A percentile compares a stretch with the other conserved stretches of the same genome.
These are phyloP conservation scores for Heteromyza rotundicornis DNA, from an alignment of 2,888 invertebrate genomes.

Conservation along the genomic window DNA sequence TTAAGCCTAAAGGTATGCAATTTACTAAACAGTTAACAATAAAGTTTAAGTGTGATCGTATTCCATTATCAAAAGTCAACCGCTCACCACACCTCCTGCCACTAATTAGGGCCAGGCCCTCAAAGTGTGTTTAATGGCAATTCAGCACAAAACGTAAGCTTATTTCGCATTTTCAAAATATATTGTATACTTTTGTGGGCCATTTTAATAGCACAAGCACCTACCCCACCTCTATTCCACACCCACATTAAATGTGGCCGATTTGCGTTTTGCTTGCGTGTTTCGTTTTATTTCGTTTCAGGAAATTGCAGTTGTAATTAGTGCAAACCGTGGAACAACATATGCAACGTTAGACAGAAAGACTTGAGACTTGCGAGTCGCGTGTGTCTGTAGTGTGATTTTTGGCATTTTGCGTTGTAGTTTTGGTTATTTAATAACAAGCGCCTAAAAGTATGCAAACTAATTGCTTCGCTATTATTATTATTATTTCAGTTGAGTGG, in stretches of 20 bases:
- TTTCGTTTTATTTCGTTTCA: background rate
- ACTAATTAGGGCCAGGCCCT: background rate
- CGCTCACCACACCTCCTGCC: background rate
- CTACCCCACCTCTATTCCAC: too few species aligned
- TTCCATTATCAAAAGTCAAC: too few species aligned
- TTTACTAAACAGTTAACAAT: too few species aligned
- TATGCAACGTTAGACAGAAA: background rate
- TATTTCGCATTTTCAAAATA: too few species aligned
- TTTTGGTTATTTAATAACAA: background rate
- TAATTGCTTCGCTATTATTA: too few species aligned
- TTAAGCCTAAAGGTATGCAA: too few species aligned
- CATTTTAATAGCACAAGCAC: too few species aligned
- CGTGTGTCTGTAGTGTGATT: background rate
- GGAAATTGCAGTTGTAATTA: background rate
- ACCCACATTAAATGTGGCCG: too few species aligned
- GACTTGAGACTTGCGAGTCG: background rate
- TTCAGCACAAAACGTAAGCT: background rate
- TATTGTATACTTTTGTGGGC: background rate
- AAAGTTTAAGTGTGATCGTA: too few species aligned
- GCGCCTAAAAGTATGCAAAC: background rate
- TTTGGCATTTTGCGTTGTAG: background rate
- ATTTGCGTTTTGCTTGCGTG: background rate
- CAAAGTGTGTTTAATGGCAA: background rate
- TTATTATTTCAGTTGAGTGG: too few species aligned
- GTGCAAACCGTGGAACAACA: background rate